Conservation (phyloP, 2,888 invertebrate genomes). For the Branchinecta sandiegonensis region DNA sequence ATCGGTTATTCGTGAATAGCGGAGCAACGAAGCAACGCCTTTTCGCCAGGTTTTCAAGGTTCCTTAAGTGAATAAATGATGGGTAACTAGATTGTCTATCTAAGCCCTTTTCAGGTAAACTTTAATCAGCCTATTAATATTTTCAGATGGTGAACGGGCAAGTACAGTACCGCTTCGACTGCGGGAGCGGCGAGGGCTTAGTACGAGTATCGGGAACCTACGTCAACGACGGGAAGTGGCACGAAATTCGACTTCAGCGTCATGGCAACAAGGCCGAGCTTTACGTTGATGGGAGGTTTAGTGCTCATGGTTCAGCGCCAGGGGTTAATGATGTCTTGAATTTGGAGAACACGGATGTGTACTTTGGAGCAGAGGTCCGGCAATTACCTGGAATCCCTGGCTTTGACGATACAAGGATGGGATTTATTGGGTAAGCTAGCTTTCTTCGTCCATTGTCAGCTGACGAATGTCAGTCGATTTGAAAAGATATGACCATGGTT, state of each 20-base stretch:
- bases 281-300: conserved; percentile 57
- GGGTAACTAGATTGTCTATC: too few relatives aligned
- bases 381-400: conserved; percentile 41
- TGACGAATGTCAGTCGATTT: too few relatives aligned
- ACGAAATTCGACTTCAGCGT: conserved; percentile 57
- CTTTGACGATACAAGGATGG: conserved; percentile 60
- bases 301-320: conserved; percentile 59
- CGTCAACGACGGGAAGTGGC: conserved; percentile 74
- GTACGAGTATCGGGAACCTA: conserved; percentile 59
- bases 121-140: conserved; percentile 20
- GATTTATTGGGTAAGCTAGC: conserved; percentile 54
- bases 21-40: too few relatives aligned
- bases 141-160: conserved; percentile 57
- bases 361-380: conserved; percentile 66
- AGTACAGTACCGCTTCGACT: conserved; percentile 76
- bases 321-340: conserved; percentile 70
- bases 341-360: conserved; percentile 64
- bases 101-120: too few relatives aligned
- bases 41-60: too few relatives aligned
- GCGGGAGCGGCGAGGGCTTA: conserved; percentile 77
- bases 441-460: neutral
- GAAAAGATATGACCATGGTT: too few relatives aligned
- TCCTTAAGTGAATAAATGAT: too few relatives aligned
- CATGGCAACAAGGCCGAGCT: conserved; percentile 63
- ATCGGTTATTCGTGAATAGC: too few relatives aligned